phyloP scores from a whole-genome alignment of 2,797 vertebrate species.

The Furcifer pardalis region DNA sequence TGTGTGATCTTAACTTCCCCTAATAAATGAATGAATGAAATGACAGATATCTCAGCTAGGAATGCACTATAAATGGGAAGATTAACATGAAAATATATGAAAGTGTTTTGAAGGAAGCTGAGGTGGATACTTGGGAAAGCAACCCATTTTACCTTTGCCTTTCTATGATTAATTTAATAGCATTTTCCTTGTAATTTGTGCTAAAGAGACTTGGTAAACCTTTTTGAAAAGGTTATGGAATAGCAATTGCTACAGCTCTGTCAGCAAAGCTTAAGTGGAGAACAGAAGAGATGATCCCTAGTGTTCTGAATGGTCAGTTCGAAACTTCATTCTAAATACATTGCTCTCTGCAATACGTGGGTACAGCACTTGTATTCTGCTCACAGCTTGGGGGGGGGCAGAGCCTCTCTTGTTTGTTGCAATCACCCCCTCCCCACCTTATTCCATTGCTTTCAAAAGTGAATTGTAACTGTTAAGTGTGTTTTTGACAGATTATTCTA shows the following conservation, averaged over 20 bases:
- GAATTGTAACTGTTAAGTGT: constrained; percentile 6
- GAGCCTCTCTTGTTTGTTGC: fast-evolving
- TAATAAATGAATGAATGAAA: no score
- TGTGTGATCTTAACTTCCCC: no score
- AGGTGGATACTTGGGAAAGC: constrained; percentile 34
- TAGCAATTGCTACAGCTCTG: constrained; percentile 23
- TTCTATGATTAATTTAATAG: constrained; percentile 45
- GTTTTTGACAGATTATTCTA: constrained; percentile 35
- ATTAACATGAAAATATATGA: constrained; percentile 7
- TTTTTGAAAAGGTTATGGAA: constrained; percentile 35
- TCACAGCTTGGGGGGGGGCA: neutral
- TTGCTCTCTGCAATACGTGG: neutral
- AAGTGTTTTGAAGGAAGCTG: constrained; percentile 35
- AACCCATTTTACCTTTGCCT: constrained; percentile 39
- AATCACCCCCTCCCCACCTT: neutral
- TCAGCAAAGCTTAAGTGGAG: constrained; percentile 26
- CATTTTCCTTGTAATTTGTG: constrained; percentile 26
- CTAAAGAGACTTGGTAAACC: constrained; percentile 15
- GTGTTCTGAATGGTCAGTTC: constrained; percentile 23
- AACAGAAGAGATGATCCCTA: neutral
- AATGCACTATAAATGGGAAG: constrained; percentile 16
- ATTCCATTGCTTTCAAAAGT: neutral
- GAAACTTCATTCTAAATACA: constrained; percentile 31
- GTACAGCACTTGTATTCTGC: constrained; percentile 16
- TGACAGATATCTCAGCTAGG: no score